These are phyloP conservation scores for Nipponacmea schrenckii DNA, from an alignment of 2,888 invertebrate genomes.

Conservation along the genomic window DNA sequence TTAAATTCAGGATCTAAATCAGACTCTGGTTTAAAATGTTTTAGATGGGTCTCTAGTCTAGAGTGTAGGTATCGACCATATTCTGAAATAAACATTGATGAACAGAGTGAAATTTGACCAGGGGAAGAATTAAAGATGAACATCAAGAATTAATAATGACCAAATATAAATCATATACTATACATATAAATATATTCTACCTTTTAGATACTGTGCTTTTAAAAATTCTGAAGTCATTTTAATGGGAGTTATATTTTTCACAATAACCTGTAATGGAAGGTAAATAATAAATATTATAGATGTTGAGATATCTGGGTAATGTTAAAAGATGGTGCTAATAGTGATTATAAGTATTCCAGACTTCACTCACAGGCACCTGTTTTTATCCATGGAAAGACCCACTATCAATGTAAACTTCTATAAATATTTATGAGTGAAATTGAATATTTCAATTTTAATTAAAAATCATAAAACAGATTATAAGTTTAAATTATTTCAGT, in stretches of 20 bases:
- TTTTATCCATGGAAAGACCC: no score
- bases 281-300: not conserved
- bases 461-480: no score
- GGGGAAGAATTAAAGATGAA: not conserved
- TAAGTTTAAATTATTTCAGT: no score
- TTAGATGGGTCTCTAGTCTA: slow-evolving; percentile 46
- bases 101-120: no score
- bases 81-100: slow-evolving; percentile 38
- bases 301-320: no score
- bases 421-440: no score
- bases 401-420: no score
- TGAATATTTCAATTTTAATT: no score
- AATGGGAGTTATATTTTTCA: slow-evolving; percentile 44
- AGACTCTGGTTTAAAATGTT: slow-evolving; percentile 40
- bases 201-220: slow-evolving; percentile 58
- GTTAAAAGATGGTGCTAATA: no score
- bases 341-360: no score
- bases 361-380: no score
- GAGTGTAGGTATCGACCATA: slow-evolving; percentile 58
- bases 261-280: slow-evolving; percentile 47
- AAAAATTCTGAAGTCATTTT: slow-evolving; percentile 55
- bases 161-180: not conserved
- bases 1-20: slow-evolving; percentile 44
- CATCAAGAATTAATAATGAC: not conserved
- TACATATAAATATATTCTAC: slow-evolving; percentile 28